Percentiles rank a stretch among this genome's conserved stretches.
phyloP scores from a whole-genome alignment of 2,113 vertebrate genomes.

The Ciconia maguari region DNA sequence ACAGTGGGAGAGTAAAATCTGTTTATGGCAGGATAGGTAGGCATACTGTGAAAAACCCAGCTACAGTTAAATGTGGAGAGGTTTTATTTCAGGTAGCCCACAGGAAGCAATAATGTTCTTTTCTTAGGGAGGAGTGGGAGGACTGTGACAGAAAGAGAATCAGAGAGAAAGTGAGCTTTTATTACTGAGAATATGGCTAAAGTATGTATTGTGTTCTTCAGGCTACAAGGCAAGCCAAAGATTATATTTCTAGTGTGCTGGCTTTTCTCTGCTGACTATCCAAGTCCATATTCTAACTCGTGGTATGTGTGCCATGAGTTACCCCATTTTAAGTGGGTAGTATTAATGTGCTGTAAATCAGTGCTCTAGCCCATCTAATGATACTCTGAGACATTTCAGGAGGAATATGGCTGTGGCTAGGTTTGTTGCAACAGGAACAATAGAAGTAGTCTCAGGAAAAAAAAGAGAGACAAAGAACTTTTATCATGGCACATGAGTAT shows the following conservation, averaged over 20 bases:
- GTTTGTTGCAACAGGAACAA: background rate
- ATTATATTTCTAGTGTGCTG: background rate
- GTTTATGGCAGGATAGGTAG: background rate
- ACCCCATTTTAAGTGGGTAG: background rate
- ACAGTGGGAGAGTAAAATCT: background rate
- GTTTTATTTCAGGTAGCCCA: conserved; percentile 2
- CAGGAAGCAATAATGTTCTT: background rate
- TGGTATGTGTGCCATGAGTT: background rate
- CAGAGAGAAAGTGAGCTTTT: background rate
- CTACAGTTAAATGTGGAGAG: background rate
- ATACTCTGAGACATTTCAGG: background rate
- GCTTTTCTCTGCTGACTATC: background rate
- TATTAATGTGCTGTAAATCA: background rate
- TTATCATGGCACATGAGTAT: background rate
- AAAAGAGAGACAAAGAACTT: background rate
- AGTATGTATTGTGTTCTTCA: background rate
- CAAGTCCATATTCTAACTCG: background rate
- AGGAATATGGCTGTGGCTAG: background rate
- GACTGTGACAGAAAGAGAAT: background rate
- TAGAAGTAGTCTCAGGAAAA: background rate
- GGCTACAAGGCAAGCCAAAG: background rate
- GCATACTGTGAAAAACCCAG: background rate
- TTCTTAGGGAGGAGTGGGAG: background rate
- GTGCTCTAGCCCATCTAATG: background rate
- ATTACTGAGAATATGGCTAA: background rate